Conservation (phyloP, 2,797 vertebrate genomes). For the Chrosomus eos region DNA sequence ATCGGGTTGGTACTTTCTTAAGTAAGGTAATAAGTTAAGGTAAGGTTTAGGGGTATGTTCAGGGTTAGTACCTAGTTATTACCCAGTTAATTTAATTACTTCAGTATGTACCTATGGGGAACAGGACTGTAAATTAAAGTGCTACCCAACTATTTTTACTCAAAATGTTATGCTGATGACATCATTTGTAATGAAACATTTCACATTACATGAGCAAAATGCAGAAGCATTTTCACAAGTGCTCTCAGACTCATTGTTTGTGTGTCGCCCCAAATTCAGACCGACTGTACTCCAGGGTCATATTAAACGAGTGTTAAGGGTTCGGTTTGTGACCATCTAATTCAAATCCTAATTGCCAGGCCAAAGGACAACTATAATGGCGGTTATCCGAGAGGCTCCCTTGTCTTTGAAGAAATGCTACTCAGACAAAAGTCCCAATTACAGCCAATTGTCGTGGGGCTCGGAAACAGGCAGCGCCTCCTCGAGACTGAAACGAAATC, state of each 20-base stretch:
- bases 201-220: not conserved
- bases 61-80: no score
- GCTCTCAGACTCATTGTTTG: not conserved
- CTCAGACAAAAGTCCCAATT: constrained; percentile 75
- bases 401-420: constrained; percentile 64
- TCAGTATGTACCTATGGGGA: no score
- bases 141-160: not conserved
- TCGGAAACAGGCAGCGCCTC: constrained; percentile 53
- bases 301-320: constrained; percentile 42
- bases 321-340: constrained; percentile 44
- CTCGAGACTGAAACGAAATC: constrained; percentile 72
- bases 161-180: not conserved
- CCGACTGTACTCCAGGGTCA: constrained; percentile 26
- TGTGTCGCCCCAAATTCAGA: not conserved
- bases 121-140: not conserved
- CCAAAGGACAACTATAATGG: constrained; percentile 65
- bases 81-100: no score
- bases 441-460: constrained; percentile 72
- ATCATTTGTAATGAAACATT: not conserved
- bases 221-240: not conserved
- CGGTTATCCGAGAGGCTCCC: constrained; percentile 74
- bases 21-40: no score
- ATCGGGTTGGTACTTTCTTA: no score
- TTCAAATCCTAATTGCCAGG: constrained; percentile 67
- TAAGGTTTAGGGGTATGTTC: no score